Base-by-base conservation (phyloP, 23 tunicate species). In the Clavelina lepadiformis region DNA sequence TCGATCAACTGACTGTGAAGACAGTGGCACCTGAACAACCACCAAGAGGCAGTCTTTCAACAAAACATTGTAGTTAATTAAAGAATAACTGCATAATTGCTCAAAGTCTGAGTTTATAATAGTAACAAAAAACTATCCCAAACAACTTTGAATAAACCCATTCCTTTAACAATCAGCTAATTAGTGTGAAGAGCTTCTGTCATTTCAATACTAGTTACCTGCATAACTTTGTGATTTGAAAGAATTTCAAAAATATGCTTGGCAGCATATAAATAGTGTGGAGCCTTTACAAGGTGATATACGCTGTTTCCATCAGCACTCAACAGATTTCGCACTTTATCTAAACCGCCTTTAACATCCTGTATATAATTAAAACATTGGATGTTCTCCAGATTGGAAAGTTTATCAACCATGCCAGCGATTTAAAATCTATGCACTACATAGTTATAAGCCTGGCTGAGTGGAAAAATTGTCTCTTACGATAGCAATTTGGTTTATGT, bases 31-130 rank as follows among this genome's bases (percentile, higher is more conserved):
- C 87, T 63, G 5, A 80, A 35, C 23, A 71, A 35, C 87, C 87
- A 80, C 87, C 87, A 80, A 28, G 51, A 23, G 18, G 53, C 62
- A 31, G 85, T 58, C 85, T 78, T 33, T n/a, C 26, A 61, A 33
- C 18, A 33, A 30, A 53, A 28, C 41, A 29, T 68, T 52, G 26
- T 15, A 8, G 13, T 54, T 20, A n/a, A 11, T 7, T 8, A 41
- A 41, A 41, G n/a, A n/a, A n/a, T n/a, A n/a, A n/a, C n/a, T n/a
- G n/a, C n/a, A n/a, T n/a, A n/a, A n/a, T n/a, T n/a, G n/a, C n/a
- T n/a, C n/a, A n/a, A n/a, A n/a, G n/a, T n/a, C n/a, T n/a, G n/a
- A n/a, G n/a, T n/a, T n/a, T n/a, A n/a, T n/a, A n/a, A 11, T 44
- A 44, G 15, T 41, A 11, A 11, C 15, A 41, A 41, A 41, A 11